Evolutionary conservation across 37 sponge, comb jelly and placozoan species (phyloP).

Genomic region (Cliona cf. orientalis): DNA sequence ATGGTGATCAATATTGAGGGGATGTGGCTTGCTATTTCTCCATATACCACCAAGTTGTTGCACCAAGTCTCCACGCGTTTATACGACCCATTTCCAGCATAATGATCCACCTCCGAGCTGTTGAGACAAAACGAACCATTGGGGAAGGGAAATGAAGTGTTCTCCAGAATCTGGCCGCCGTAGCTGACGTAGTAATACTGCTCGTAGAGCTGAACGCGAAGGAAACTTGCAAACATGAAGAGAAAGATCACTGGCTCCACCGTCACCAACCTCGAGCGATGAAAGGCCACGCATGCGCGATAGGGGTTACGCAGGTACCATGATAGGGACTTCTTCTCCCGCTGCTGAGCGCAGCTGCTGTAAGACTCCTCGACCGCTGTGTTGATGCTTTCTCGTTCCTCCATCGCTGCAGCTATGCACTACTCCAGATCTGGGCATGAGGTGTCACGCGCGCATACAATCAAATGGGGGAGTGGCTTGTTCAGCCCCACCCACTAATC

Average conservation of each 20-base stretch:
- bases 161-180: not conserved
- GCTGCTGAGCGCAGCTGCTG: too few species aligned
- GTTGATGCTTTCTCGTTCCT: too few species aligned
- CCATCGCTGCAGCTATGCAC: too few species aligned
- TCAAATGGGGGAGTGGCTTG: too few species aligned
- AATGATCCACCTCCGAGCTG: slow-evolving; percentile 11
- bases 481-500: too few species aligned
- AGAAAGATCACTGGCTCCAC: slow-evolving; percentile 46
- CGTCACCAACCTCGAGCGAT: too few species aligned
- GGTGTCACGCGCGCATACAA: too few species aligned
- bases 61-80: not conserved
- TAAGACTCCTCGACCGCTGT: too few species aligned
- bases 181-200: slow-evolving; percentile 27
- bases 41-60: not conserved
- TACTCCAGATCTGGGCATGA: too few species aligned
- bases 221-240: slow-evolving; percentile 20
- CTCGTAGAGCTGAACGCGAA: slow-evolving; percentile 10
- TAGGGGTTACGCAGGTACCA: too few species aligned
- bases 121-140: slow-evolving; percentile 39
- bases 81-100: not conserved
- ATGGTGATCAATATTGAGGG: slow-evolving; percentile 24
- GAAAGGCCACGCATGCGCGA: too few species aligned
- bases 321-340: too few species aligned
- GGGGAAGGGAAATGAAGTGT: slow-evolving; percentile 12
- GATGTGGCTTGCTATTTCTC: slow-evolving; percentile 2